Evolutionary conservation across 2,888 invertebrate species (phyloP).

Genomic region (Spisula subtruncata): DNA sequence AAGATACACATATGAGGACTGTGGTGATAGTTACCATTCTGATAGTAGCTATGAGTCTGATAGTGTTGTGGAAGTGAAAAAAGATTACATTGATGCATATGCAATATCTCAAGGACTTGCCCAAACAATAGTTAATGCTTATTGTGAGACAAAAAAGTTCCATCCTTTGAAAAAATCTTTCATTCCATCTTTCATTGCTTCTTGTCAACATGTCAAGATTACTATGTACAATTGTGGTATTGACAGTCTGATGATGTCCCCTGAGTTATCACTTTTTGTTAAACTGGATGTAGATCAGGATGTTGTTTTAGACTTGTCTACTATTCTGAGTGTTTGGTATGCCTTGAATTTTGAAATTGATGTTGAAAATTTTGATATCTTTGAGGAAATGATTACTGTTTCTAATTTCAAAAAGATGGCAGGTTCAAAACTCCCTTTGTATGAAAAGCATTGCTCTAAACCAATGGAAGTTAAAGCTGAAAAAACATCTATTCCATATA

Average conservation of each 20-base stretch:
- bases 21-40: background rate
- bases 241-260: constrained; percentile 1
- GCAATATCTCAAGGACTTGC: constrained; percentile 1
- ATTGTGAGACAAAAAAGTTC: constrained; percentile 1
- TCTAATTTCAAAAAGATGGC: constrained; percentile 1
- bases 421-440: constrained; percentile 1
- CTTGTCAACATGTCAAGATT: constrained; percentile 1
- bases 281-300: constrained; percentile 1
- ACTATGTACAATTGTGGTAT: constrained; percentile 1
- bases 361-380: constrained; percentile 1
- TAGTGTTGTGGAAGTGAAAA: constrained; percentile 1
- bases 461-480: constrained; percentile 1
- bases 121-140: constrained; percentile 1
- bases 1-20: constrained; percentile 1
- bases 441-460: constrained; percentile 1
- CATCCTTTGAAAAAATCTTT: constrained; percentile 1
- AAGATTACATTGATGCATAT: constrained; percentile 1
- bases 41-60: constrained; percentile 1
- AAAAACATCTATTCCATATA: background rate
- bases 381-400: constrained; percentile 1
- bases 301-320: constrained; percentile 1
- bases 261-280: constrained; percentile 1
- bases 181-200: constrained; percentile 1
- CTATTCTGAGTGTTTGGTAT: background rate
- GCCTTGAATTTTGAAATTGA: constrained; percentile 1